Evolutionary conservation across 2,113 vertebrate species (phyloP).

Genomic region (Cynopterus brachyotis): DNA sequence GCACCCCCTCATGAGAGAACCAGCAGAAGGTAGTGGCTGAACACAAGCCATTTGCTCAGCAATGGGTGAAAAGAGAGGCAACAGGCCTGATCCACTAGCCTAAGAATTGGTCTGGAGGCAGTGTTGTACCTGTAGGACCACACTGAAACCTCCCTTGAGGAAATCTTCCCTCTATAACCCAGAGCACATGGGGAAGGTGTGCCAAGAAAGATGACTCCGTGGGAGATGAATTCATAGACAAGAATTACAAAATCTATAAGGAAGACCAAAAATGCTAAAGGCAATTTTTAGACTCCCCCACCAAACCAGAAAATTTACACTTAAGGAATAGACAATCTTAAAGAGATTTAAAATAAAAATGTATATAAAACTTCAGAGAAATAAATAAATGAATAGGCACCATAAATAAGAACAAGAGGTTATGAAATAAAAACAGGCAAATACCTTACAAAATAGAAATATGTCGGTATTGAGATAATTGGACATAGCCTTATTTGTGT

Average conservation of each 20-base stretch:
- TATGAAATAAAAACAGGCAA: slow-evolving; percentile 7
- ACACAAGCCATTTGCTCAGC: background rate
- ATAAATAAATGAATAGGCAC: background rate
- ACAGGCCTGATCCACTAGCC: background rate
- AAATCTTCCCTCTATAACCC: background rate
- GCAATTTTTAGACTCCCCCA: background rate
- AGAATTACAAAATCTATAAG: background rate
- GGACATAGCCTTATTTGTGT: background rate
- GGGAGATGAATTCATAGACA: background rate
- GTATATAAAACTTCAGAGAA: background rate
- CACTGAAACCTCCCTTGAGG: background rate
- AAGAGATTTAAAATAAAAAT: background rate
- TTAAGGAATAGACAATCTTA: background rate
- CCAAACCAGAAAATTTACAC: background rate
- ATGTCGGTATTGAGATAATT: background rate
- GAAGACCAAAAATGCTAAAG: background rate
- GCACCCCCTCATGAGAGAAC: background rate
- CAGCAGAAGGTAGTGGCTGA: background rate
- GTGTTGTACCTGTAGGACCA: background rate
- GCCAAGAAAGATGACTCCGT: background rate
- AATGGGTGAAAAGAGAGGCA: background rate
- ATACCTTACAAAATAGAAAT: background rate
- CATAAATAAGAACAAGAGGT: background rate
- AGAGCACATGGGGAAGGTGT: background rate
- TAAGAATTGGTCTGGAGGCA: background rate